A percentile compares a stretch with the other conserved stretches of the same genome.
These are phyloP conservation scores for Galleria mellonella DNA, from an alignment of 1,140 invertebrate species.

Conservation along the genomic window DNA sequence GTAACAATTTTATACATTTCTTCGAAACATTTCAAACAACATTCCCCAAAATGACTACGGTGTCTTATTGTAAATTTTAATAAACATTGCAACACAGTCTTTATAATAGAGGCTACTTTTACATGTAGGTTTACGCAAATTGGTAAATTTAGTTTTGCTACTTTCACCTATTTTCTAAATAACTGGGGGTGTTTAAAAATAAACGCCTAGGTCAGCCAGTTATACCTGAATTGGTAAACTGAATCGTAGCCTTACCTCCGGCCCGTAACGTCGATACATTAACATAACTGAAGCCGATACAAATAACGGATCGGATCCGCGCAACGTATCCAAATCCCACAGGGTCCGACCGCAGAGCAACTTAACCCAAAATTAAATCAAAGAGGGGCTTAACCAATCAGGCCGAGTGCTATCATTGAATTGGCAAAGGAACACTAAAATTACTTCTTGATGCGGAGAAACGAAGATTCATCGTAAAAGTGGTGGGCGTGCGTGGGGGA, in stretches of 20 bases:
- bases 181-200: too few species aligned
- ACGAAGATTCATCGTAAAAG: conserved; percentile 75
- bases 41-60: too few species aligned
- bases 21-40: too few species aligned
- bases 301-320: conserved; percentile 15
- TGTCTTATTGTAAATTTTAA: too few species aligned
- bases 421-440: conserved; percentile 73
- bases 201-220: too few species aligned
- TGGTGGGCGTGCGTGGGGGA: conserved; percentile 39
- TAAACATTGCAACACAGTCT: too few species aligned
- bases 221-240: conserved; percentile 9
- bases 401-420: conserved; percentile 72
- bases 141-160: too few species aligned
- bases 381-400: conserved; percentile 72
- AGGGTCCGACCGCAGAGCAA: conserved; percentile 52
- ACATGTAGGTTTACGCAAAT: too few species aligned
- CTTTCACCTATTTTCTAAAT: too few species aligned
- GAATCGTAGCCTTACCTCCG: not conserved
- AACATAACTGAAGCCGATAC: conserved; percentile 24
- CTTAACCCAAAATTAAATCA: conserved; percentile 73
- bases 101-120: too few species aligned
- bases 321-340: conserved; percentile 40
- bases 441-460: conserved; percentile 73
- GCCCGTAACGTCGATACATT: conserved; percentile 13
- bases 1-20: too few species aligned